Base-by-base conservation (phyloP, 2,888 invertebrate genomes). In the Cabera pusaria region DNA sequence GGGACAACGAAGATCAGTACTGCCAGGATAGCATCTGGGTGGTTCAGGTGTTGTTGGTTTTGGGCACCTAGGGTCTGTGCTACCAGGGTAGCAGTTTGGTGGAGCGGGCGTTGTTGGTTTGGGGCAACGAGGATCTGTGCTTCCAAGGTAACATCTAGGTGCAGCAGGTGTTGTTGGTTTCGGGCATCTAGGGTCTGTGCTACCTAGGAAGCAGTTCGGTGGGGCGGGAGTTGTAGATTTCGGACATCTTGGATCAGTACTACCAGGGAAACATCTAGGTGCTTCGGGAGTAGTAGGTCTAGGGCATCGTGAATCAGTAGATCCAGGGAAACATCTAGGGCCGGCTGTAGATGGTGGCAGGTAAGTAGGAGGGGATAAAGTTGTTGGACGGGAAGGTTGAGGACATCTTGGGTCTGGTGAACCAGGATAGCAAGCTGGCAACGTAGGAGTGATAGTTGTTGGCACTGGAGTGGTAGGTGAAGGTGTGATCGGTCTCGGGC, bases 131-230 rank as follows among this genome's bases (percentile, higher is more conserved):
- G 71, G 62, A 42, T 76, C 76, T 1, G 27, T 42, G 1, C 63
- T 66, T 3, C 77, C 79, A 3, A 76, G 79, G 28, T 58, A 82
- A 25, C 81, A 81, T 2, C 51, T 52, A 0, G 69, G 67, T 6
- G 50, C 59, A 49, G 45, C 64, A 47, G 44, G 68, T 21, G 45
- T 72, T 3, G 65, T 57, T 1, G 65, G 56, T 47, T 59, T 58
- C 0, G 66, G 69, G 16, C 80, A 79, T 3, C 72, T 55, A 0
- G 71, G 52, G 9, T 78, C 76, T 5, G 31, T 58, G 5, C 71
- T 70, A 1, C 84, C 83, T 2, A 76, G 76, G 32, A 53, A 55
- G 44, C 70, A 59, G 57, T 68, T 44, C 0, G 56, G 59, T n/a
- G 44, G 45, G 1, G 57, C 37, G 0, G 50, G 68, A 27, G 79